A percentile compares a stretch with the other conserved stretches of the same genome.
Conservation (phyloP, 2,113 vertebrate genomes). For the Platichthys flesus region DNA sequence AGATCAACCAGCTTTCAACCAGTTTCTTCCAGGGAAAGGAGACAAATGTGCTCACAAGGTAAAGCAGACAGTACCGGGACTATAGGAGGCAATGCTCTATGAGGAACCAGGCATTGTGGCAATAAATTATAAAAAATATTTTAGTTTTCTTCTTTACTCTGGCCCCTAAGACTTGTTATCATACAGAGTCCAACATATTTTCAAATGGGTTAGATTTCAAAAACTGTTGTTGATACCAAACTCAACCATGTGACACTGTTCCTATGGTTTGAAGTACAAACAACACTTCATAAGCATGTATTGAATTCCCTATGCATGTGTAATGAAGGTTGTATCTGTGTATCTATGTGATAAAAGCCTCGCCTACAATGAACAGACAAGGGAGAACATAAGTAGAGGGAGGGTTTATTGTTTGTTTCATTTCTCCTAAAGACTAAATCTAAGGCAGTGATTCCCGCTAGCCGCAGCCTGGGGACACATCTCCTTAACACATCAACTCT, state of each 20-base stretch:
- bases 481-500: not conserved
- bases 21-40: slow-evolving; percentile 1
- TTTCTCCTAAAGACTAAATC: not conserved
- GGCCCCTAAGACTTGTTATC: not conserved
- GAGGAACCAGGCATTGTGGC: not conserved
- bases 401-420: not conserved
- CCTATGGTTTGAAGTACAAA: not conserved
- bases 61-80: slow-evolving; percentile 21
- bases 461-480: not conserved
- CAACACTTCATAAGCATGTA: not conserved
- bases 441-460: not conserved
- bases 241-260: not conserved
- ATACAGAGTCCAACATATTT: not conserved
- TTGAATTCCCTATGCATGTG: slow-evolving; percentile 14
- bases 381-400: not conserved
- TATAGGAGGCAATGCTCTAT: slow-evolving; percentile 7
- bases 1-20: slow-evolving; percentile 39
- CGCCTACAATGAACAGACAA: not conserved
- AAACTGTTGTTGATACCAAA: not conserved
- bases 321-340: not conserved
- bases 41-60: not conserved
- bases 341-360: not conserved
- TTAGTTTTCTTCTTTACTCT: not conserved
- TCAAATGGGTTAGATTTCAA: not conserved
- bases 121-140: not conserved